phyloP scores from a whole-genome alignment of 2,113 vertebrate species.

The Grus americana region DNA sequence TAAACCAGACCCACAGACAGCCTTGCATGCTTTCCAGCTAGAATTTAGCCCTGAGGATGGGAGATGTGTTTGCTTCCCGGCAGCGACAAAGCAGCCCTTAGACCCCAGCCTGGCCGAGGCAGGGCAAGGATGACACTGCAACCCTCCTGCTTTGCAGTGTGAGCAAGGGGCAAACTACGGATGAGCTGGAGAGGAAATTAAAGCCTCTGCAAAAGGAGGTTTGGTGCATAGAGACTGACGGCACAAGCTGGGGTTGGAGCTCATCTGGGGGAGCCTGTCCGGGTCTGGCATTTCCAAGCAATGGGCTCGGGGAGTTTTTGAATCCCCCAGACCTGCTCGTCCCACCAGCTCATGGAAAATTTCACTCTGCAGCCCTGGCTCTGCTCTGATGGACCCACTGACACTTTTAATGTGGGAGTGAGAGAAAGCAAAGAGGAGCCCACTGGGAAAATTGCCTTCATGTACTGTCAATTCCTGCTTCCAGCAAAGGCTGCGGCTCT shows the following conservation, averaged over 20 bases:
- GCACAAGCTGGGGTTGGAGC: background rate
- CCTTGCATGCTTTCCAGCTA: background rate
- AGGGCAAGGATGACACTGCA: background rate
- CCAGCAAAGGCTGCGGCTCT: background rate
- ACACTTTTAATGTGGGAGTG: background rate
- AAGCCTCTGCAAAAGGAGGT: background rate
- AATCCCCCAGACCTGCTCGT: background rate
- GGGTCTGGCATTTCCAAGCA: background rate
- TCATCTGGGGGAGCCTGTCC: fast-evolving
- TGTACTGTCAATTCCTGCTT: background rate
- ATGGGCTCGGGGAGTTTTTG: background rate
- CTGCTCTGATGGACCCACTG: background rate
- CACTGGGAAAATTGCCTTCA: background rate
- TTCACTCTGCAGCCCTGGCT: background rate
- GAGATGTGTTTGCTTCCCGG: background rate
- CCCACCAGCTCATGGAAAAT: background rate
- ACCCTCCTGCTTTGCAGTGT: background rate
- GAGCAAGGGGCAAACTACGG: background rate
- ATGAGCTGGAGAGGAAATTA: background rate
- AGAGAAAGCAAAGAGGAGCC: background rate
- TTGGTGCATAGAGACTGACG: background rate
- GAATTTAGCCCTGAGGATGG: background rate
- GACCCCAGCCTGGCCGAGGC: background rate
- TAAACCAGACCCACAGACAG: background rate
- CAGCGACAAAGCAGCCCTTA: background rate